Conservation (phyloP, 1,140 invertebrate genomes). For the Marisa cornuarietis region DNA sequence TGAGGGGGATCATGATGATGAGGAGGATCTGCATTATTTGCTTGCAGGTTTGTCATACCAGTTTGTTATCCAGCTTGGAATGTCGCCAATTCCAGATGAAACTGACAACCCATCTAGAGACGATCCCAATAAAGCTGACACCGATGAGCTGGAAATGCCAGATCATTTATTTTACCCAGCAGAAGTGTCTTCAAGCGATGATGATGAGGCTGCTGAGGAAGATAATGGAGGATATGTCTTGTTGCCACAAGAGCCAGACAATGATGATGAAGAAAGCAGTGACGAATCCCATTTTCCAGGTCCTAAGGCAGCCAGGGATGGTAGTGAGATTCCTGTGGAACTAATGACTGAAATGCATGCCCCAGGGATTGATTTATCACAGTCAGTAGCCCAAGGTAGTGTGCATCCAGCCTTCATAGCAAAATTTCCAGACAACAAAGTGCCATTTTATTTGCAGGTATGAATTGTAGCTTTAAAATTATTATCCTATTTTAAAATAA, state of each 20-base stretch:
- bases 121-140: background rate
- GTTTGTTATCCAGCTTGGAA: background rate
- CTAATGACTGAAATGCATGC: slow-evolving; percentile 12
- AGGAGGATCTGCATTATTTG: background rate
- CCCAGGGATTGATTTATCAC: background rate
- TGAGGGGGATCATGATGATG: too few species aligned
- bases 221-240: slow-evolving; percentile 22
- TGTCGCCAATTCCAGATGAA: slow-evolving; percentile 33
- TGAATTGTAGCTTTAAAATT: background rate
- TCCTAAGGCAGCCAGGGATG: background rate
- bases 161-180: slow-evolving; percentile 11
- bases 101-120: slow-evolving; percentile 18
- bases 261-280: background rate
- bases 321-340: background rate
- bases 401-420: slow-evolving; percentile 16
- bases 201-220: slow-evolving; percentile 24
- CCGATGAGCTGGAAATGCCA: slow-evolving; percentile 21
- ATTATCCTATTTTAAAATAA: background rate
- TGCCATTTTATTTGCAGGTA: slow-evolving; percentile 23
- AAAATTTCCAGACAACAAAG: slow-evolving; percentile 15
- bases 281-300: background rate
- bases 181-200: slow-evolving; percentile 22
- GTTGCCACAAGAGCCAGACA: slow-evolving; percentile 32
- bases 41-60: background rate
- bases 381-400: slow-evolving; percentile 1